Percentiles rank a stretch among this genome's conserved stretches.
Evolutionary conservation across 1,140 invertebrate genomes (phyloP).

Genomic region (Drosophila prosaltans): DNA sequence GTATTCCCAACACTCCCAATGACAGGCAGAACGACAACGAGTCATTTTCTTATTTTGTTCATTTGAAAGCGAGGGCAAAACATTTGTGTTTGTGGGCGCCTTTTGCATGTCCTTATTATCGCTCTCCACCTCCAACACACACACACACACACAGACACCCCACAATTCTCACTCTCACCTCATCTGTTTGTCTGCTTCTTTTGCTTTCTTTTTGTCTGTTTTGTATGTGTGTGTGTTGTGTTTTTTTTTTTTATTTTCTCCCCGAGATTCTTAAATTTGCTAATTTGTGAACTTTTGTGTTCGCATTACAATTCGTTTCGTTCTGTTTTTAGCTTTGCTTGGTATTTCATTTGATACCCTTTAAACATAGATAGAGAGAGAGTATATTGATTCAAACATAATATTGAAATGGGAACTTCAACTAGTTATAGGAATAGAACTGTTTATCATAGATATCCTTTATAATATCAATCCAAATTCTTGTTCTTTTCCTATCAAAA

Average conservation of each 20-base stretch:
- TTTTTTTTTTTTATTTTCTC: conserved; percentile 20
- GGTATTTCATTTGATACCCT: conserved; percentile 20
- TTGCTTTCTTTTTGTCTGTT: conserved; percentile 24
- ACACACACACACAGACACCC: too few relatives aligned
- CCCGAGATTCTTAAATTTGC: conserved; percentile 75
- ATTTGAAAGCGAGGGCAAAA: conserved; percentile 61
- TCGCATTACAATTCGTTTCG: conserved; percentile 70
- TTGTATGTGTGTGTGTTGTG: conserved; percentile 10
- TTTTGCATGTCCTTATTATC: conserved; percentile 45
- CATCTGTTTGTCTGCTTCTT: conserved; percentile 12
- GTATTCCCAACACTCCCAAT: conserved; percentile 22
- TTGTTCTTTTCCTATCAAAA: too few relatives aligned
- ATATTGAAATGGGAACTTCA: too few relatives aligned
- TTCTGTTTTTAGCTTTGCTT: conserved; percentile 36
- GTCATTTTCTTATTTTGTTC: conserved; percentile 45
- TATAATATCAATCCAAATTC: too few relatives aligned
- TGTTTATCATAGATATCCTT: too few relatives aligned
- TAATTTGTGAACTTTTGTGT: conserved; percentile 79
- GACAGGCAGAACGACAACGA: conserved; percentile 50
- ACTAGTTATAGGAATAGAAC: too few relatives aligned
- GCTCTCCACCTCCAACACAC: conserved; percentile 1
- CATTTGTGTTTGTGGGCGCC: conserved; percentile 69
- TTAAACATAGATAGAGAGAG: not conserved
- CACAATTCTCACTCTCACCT: not conserved
- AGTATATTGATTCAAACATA: too few relatives aligned